These are phyloP conservation scores for Butorides virescens DNA, from an alignment of 2,113 vertebrate species.

Conservation along the genomic window DNA sequence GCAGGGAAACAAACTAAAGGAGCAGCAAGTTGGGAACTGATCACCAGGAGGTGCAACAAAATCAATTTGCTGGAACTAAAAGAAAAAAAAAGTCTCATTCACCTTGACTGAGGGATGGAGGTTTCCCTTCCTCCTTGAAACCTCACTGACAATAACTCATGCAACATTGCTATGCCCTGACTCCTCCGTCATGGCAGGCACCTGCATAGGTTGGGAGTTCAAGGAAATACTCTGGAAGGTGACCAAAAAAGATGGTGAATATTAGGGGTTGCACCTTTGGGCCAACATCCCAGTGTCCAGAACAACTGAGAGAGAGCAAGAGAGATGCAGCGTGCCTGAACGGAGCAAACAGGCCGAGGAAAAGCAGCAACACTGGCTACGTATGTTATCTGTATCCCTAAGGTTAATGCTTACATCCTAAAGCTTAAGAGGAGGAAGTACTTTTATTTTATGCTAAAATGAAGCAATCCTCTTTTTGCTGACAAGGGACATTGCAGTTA, in stretches of 20 bases:
- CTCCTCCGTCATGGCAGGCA: background rate
- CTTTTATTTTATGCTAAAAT: background rate
- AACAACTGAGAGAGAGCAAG: background rate
- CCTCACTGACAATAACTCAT: background rate
- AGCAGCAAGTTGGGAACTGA: background rate
- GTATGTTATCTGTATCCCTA: background rate
- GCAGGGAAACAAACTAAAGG: background rate
- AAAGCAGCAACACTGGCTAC: background rate
- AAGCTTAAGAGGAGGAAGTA: background rate
- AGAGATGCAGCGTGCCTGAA: background rate
- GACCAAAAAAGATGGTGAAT: background rate
- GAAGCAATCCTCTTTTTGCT: slow-evolving; percentile 11
- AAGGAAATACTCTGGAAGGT: background rate
- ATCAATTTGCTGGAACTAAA: background rate
- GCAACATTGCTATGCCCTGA: background rate
- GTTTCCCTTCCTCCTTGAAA: background rate
- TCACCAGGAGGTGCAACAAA: background rate
- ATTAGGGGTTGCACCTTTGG: background rate
- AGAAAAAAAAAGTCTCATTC: background rate
- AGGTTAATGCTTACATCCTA: background rate
- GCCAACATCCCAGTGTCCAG: background rate
- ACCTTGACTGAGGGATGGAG: background rate
- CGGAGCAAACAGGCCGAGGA: background rate
- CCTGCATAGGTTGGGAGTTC: background rate
- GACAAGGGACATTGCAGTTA: background rate